A percentile compares a stretch with the other conserved stretches of the same genome.
Evolutionary conservation across 2,113 vertebrate species (phyloP).

Genomic region (Lynx canadensis): DNA sequence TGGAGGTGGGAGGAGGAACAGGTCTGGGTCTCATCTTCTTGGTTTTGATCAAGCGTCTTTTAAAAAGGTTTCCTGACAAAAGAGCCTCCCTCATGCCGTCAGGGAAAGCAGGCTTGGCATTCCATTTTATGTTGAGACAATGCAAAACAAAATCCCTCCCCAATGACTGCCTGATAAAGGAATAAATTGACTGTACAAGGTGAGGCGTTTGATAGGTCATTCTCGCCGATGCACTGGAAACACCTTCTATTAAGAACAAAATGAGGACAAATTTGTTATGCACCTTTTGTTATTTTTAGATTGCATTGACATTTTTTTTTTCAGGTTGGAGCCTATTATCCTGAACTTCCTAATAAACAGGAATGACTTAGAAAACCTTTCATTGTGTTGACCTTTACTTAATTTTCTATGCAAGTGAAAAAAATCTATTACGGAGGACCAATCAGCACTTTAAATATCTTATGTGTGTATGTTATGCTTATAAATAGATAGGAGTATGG

Average conservation of each 20-base stretch:
- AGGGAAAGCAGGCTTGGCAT: conserved; percentile 67
- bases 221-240: conserved; percentile 6
- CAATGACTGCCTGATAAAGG: conserved; percentile 73
- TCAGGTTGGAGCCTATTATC: conserved; percentile 61
- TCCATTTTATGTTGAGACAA: conserved; percentile 77
- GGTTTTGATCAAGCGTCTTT: conserved; percentile 72
- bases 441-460: conserved; percentile 76
- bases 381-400: conserved; percentile 75
- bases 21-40: conserved; percentile 52
- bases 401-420: conserved; percentile 62
- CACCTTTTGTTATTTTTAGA: conserved; percentile 78
- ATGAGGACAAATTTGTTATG: conserved; percentile 78
- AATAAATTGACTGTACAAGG: conserved; percentile 73
- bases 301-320: conserved; percentile 57
- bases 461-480: conserved; percentile 63
- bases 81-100: conserved; percentile 46
- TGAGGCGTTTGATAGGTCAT: conserved; percentile 70
- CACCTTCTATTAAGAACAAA: conserved; percentile 70
- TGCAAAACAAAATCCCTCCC: conserved; percentile 70
- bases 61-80: conserved; percentile 76
- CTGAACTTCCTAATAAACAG: conserved; percentile 70
- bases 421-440: conserved; percentile 57
- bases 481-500: conserved; percentile 60
- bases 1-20: not conserved
- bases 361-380: conserved; percentile 67